These are phyloP conservation scores for Pluvialis apricaria DNA, from an alignment of 2,113 vertebrate species.

Conservation along the genomic window DNA sequence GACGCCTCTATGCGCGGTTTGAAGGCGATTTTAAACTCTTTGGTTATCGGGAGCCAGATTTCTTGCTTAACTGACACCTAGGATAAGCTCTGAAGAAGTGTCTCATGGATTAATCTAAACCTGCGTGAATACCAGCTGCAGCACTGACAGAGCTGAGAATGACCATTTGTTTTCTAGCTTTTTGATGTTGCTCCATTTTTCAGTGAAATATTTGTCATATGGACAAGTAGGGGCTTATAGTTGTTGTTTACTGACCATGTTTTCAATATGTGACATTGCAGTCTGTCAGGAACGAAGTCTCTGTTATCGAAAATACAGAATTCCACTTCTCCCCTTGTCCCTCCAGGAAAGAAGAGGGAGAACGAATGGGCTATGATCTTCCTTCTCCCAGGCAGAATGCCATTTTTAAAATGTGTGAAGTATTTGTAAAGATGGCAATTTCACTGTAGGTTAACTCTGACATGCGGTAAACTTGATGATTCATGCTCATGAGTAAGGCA, in stretches of 20 bases:
- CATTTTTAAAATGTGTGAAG: not conserved
- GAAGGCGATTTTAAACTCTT: slow-evolving; percentile 94
- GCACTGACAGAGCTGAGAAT: not conserved
- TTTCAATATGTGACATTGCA: slow-evolving; percentile 8
- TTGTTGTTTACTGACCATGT: slow-evolving; percentile 38
- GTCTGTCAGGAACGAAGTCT: slow-evolving; percentile 4
- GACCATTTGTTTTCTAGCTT: slow-evolving; percentile 33
- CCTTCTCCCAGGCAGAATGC: not conserved
- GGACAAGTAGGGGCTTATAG: not conserved
- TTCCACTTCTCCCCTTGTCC: not conserved
- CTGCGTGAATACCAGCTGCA: slow-evolving; percentile 5
- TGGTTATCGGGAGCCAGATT: slow-evolving; percentile 88
- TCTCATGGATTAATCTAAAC: not conserved
- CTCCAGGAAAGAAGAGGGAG: not conserved
- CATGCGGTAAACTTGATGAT: not conserved
- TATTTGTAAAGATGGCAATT: not conserved
- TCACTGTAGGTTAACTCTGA: not conserved
- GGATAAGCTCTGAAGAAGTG: not conserved
- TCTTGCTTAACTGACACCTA: slow-evolving; percentile 82
- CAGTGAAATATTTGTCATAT: slow-evolving; percentile 40
- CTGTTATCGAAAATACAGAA: not conserved
- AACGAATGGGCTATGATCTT: not conserved
- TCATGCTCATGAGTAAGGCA: not conserved
- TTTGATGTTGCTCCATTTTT: slow-evolving; percentile 33
- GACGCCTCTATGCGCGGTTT: slow-evolving; percentile 85